These are phyloP conservation scores for Danio kyathit DNA, from an alignment of 2,797 vertebrate species.

Conservation along the genomic window DNA sequence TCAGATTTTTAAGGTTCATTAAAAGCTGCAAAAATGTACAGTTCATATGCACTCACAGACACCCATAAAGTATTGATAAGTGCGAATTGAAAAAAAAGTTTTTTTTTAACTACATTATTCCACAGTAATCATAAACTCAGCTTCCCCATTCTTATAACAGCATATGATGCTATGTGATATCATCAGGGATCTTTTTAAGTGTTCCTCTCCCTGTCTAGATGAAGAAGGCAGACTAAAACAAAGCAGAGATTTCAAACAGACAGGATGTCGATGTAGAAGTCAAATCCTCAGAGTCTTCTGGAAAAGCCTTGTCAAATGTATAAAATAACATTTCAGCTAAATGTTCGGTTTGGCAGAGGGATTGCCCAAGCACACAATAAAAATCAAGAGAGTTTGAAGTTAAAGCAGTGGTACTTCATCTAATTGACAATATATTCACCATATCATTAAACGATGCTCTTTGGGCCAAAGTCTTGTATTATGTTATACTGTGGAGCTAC, in stretches of 20 bases:
- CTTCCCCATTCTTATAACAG: background rate
- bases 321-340: slow-evolving; percentile 29
- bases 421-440: background rate
- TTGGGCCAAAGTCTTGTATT: background rate
- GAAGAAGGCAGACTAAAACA: slow-evolving; percentile 36
- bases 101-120: slow-evolving; percentile 17
- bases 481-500: background rate
- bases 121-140: background rate
- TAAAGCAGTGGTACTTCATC: background rate
- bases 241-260: slow-evolving; percentile 30
- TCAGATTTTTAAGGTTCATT: no score
- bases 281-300: slow-evolving; percentile 10
- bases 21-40: background rate
- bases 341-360: background rate
- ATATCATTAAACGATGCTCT: background rate
- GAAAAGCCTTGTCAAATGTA: slow-evolving; percentile 36
- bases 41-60: background rate
- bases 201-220: slow-evolving; percentile 25
- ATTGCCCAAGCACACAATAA: background rate
- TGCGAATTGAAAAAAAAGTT: background rate
- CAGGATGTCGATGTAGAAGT: background rate
- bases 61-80: background rate
- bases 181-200: slow-evolving; percentile 27
- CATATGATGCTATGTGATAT: slow-evolving; percentile 22
- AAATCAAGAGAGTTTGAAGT: background rate